A percentile compares a stretch with the other conserved stretches of the same genome.
These are phyloP conservation scores for Valencia hispanica DNA, from an alignment of 2,797 vertebrate genomes.

Conservation along the genomic window DNA sequence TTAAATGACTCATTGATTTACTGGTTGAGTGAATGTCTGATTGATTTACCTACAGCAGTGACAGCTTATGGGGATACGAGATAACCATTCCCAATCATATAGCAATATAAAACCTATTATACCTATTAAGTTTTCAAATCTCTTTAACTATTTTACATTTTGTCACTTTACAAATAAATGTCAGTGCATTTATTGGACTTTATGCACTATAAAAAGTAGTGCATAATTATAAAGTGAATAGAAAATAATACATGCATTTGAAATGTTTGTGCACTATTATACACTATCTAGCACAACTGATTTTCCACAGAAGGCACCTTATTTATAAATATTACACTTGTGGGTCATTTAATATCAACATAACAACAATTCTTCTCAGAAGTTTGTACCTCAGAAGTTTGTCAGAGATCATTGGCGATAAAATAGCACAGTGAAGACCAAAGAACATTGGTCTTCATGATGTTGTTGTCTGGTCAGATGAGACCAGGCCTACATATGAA, in stretches of 20 bases:
- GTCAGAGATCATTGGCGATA: not conserved
- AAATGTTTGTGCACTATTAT: not conserved
- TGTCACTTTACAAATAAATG: not conserved
- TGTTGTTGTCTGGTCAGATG: not conserved
- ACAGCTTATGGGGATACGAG: not conserved
- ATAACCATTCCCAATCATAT: not conserved
- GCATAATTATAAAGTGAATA: not conserved
- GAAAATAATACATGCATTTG: not conserved
- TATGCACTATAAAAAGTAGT: not conserved
- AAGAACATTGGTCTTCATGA: not conserved
- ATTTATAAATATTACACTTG: not conserved
- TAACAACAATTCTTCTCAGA: not conserved
- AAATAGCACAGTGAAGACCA: not conserved
- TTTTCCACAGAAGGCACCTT: not conserved
- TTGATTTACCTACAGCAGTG: not conserved
- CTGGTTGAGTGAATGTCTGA: constrained; percentile 28
- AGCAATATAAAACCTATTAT: not conserved
- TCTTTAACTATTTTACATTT: not conserved
- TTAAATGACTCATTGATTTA: constrained; percentile 19
- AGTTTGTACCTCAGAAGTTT: not conserved
- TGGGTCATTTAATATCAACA: not conserved
- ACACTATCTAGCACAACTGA: not conserved
- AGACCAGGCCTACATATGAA: not conserved
- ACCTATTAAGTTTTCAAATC: not conserved
- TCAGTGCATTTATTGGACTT: not conserved